Percentiles rank a stretch among this genome's conserved stretches.
Conservation (phyloP, 2,797 vertebrate species). For the Emydoidea blandingii region DNA sequence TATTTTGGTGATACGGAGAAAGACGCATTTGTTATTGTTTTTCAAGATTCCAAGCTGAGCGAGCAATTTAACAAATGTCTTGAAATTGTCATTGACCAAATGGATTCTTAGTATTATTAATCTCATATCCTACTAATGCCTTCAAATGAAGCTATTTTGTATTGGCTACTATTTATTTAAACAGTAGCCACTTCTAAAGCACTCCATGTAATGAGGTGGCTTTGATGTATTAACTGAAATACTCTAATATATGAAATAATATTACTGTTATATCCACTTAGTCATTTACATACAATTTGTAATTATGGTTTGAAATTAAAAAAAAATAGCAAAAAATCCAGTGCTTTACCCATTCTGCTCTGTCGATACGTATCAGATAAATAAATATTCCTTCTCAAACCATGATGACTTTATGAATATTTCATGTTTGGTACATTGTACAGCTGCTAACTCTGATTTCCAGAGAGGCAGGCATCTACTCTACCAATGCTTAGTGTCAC, state of each 20-base stretch:
- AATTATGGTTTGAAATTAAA: slow-evolving; percentile 51
- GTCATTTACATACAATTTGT: not conserved
- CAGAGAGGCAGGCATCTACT: slow-evolving; percentile 28
- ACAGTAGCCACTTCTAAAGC: not conserved
- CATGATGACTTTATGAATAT: slow-evolving; percentile 52
- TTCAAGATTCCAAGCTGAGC: not conserved
- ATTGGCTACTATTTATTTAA: slow-evolving; percentile 7
- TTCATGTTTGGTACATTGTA: slow-evolving; percentile 42
- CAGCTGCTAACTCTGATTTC: slow-evolving; percentile 44
- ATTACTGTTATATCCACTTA: not conserved
- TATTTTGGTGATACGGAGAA: not conserved
- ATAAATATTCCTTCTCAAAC: slow-evolving; percentile 48
- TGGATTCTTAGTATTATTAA: not conserved
- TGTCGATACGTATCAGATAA: slow-evolving; percentile 22
- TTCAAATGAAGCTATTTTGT: not conserved
- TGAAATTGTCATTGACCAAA: not conserved
- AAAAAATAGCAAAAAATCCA: slow-evolving; percentile 3
- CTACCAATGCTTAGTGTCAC: slow-evolving; percentile 39
- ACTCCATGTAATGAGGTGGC: not conserved
- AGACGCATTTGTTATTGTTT: not conserved
- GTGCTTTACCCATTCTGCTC: not conserved
- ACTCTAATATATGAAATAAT: not conserved
- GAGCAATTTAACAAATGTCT: not conserved
- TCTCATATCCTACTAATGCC: not conserved
- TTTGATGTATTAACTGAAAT: not conserved